phyloP scores from a whole-genome alignment of 2,888 invertebrate genomes.

The Melieria omissa region DNA sequence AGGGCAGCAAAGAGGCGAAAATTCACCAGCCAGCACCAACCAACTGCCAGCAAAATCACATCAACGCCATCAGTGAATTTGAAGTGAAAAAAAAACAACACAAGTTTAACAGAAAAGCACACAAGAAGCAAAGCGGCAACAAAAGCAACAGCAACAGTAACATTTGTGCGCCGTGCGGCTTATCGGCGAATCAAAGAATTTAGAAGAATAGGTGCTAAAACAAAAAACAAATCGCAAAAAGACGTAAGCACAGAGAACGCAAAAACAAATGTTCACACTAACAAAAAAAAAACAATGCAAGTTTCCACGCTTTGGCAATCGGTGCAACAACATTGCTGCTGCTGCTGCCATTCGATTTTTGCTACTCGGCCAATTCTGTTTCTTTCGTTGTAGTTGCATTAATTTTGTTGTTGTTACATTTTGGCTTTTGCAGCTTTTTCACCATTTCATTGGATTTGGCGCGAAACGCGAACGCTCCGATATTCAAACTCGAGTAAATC shows the following conservation, averaged over 20 bases:
- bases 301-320: slow-evolving; percentile 21
- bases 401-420: background rate
- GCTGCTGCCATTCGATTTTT: no score
- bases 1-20: slow-evolving; percentile 5
- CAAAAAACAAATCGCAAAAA: slow-evolving; percentile 11
- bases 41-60: slow-evolving; percentile 22
- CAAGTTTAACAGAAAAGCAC: background rate
- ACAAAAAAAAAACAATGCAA: background rate
- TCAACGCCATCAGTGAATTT: slow-evolving; percentile 16
- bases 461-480: slow-evolving; percentile 19
- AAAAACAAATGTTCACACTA: slow-evolving; percentile 6
- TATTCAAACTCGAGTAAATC: slow-evolving; percentile 42
- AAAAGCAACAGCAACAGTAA: slow-evolving; percentile 7
- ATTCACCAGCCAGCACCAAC: slow-evolving; percentile 14
- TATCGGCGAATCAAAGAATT: slow-evolving; percentile 30
- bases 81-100: background rate
- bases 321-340: slow-evolving; percentile 4
- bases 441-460: slow-evolving; percentile 14
- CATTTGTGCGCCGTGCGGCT: slow-evolving; percentile 9
- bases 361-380: no score
- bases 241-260: slow-evolving; percentile 1
- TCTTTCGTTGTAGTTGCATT: no score
- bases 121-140: background rate
- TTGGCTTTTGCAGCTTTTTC: background rate
- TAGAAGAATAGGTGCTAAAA: slow-evolving; percentile 32